Conservation (phyloP, 2,113 vertebrate genomes). For the Prinia subflava region DNA sequence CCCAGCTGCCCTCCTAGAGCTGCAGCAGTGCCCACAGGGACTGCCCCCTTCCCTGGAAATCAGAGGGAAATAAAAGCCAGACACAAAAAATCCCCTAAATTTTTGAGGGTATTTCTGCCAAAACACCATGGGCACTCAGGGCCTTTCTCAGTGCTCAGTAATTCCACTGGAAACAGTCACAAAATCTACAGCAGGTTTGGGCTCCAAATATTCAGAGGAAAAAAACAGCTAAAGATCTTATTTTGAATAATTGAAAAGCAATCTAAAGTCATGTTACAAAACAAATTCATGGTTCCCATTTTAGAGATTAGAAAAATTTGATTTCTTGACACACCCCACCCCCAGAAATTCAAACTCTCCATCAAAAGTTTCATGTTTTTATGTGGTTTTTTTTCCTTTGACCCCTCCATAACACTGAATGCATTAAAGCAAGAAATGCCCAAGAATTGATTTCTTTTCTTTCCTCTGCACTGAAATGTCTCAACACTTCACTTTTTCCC, state of each 20-base stretch:
- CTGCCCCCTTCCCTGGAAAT: not conserved
- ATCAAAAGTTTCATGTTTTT: not conserved
- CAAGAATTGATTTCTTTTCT: constrained; percentile 20
- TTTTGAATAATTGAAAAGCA: not conserved
- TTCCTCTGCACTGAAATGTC: not conserved
- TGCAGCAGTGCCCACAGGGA: not conserved
- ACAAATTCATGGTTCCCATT: not conserved
- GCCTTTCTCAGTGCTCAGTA: not conserved
- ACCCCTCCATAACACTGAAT: not conserved
- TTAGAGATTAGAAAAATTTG: not conserved
- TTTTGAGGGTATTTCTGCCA: not conserved
- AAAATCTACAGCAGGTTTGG: not conserved
- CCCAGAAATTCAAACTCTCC: not conserved
- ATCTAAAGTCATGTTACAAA: not conserved
- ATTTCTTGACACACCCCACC: not conserved
- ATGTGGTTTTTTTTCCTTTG: not conserved
- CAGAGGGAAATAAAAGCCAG: not conserved
- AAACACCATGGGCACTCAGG: accelerated
- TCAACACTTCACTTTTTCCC: not conserved
- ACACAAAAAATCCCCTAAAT: not conserved
- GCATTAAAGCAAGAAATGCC: constrained; percentile 24
- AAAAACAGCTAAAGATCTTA: not conserved
- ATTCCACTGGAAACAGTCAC: not conserved
- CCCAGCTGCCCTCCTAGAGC: not conserved
- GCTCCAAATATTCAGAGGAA: not conserved